Conservation (phyloP, 2,113 vertebrate genomes). For the Equus quagga region DNA sequence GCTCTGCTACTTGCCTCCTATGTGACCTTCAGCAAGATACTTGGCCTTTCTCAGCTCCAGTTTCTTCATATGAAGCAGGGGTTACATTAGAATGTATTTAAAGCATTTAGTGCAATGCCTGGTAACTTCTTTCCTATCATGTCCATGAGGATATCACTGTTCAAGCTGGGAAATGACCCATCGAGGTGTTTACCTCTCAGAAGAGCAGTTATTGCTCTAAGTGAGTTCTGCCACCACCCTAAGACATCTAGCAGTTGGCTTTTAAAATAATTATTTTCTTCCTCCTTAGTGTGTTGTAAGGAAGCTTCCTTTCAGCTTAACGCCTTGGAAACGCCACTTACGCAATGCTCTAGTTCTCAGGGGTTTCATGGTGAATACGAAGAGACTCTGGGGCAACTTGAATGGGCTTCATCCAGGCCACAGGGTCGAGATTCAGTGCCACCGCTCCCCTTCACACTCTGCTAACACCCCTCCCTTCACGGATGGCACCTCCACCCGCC, state of each 20-base stretch:
- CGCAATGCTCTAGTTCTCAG: not conserved
- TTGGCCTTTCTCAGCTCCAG: not conserved
- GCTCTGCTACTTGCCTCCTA: not conserved
- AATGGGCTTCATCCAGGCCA: not conserved
- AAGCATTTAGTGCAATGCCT: not conserved
- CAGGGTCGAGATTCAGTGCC: not conserved
- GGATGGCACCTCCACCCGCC: not conserved
- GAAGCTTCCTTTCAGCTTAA: slow-evolving; percentile 18
- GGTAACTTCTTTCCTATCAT: not conserved
- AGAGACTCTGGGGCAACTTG: not conserved
- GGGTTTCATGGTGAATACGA: not conserved
- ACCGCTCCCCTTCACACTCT: not conserved
- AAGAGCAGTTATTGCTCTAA: not conserved
- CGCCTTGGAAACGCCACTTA: not conserved
- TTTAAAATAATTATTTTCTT: slow-evolving; percentile 3
- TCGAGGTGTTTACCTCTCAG: not conserved
- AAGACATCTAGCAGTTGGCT: not conserved
- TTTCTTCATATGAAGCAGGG: not conserved
- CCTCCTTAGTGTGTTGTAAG: not conserved
- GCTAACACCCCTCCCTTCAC: not conserved
- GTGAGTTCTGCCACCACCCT: not conserved
- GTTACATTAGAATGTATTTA: not conserved
- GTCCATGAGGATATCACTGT: not conserved
- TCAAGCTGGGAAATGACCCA: not conserved
- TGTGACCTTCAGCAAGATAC: not conserved